These are phyloP conservation scores for Chydorus sphaericus DNA, from an alignment of 2,888 invertebrate genomes.

Conservation along the genomic window DNA sequence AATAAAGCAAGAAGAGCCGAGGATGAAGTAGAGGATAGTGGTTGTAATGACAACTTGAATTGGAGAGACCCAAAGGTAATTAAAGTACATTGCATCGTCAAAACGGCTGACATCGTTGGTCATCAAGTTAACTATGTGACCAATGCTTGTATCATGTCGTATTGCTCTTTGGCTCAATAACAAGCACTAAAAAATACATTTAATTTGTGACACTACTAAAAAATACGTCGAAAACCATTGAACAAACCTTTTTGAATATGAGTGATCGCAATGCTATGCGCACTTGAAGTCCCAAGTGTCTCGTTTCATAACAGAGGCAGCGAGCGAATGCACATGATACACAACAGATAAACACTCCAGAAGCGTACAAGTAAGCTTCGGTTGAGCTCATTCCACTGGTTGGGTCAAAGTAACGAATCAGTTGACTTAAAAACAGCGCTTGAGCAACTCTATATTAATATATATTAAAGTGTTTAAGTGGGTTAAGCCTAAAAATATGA, in stretches of 20 bases:
- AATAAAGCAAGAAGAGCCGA: slow-evolving; percentile 52
- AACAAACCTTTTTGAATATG: slow-evolving; percentile 67
- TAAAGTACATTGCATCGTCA: slow-evolving; percentile 76
- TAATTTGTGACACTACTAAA: too few species aligned
- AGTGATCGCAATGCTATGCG: slow-evolving; percentile 66
- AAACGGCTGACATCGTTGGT: slow-evolving; percentile 90
- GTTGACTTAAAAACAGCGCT: slow-evolving; percentile 46
- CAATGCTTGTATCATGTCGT: slow-evolving; percentile 72
- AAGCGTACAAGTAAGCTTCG: slow-evolving; percentile 61
- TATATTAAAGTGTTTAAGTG: too few species aligned
- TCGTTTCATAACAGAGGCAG: slow-evolving; percentile 47
- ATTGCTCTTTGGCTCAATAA: slow-evolving; percentile 64
- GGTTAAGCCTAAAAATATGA: too few species aligned
- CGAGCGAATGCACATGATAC: slow-evolving; percentile 59
- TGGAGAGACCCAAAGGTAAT: slow-evolving; percentile 84
- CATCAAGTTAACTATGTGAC: slow-evolving; percentile 85
- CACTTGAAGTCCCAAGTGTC: slow-evolving; percentile 58
- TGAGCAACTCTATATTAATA: slow-evolving; percentile 40
- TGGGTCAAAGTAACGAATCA: slow-evolving; percentile 48
- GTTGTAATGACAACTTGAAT: slow-evolving; percentile 64
- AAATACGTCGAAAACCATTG: too few species aligned
- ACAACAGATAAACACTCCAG: slow-evolving; percentile 54
- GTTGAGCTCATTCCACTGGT: slow-evolving; percentile 33
- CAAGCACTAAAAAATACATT: slow-evolving; percentile 42
- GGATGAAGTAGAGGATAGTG: slow-evolving; percentile 59